phyloP scores from a whole-genome alignment of 2,797 vertebrate genomes.

The Synanceia verrucosa region DNA sequence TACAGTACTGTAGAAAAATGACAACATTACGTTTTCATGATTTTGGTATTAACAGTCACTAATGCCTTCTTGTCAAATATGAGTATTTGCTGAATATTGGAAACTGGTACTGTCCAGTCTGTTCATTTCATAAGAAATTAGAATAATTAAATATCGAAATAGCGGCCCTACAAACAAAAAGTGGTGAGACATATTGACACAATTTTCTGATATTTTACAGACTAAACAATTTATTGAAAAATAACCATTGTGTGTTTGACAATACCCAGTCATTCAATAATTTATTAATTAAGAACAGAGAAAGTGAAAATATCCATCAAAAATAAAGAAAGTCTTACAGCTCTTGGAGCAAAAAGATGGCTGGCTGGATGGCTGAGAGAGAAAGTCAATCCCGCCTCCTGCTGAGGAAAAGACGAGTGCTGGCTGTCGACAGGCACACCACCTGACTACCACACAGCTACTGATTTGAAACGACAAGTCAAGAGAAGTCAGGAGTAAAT shows the following conservation, averaged over 20 bases:
- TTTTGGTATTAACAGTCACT: not conserved
- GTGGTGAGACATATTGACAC: no score
- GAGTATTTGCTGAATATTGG: not conserved
- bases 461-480: slow-evolving; percentile 80
- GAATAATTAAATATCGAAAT: no score
- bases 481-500: slow-evolving; percentile 76
- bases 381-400: slow-evolving; percentile 74
- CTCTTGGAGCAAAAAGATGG: slow-evolving; percentile 53
- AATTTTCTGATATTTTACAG: not conserved
- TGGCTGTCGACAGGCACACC: slow-evolving; percentile 69
- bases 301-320: slow-evolving; percentile 26
- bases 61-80: not conserved
- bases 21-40: no score
- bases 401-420: slow-evolving; percentile 69
- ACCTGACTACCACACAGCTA: slow-evolving; percentile 66
- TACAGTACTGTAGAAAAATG: no score
- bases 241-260: not conserved
- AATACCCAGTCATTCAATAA: slow-evolving; percentile 2
- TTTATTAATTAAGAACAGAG: slow-evolving; percentile 33
- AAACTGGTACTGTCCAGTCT: no score
- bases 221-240: slow-evolving; percentile 11
- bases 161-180: no score
- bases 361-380: slow-evolving; percentile 61
- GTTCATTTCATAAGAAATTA: no score
- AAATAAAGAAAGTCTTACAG: slow-evolving; percentile 36